phyloP scores from a whole-genome alignment of 2,888 invertebrate species.

The Xestia sexstrigata region DNA sequence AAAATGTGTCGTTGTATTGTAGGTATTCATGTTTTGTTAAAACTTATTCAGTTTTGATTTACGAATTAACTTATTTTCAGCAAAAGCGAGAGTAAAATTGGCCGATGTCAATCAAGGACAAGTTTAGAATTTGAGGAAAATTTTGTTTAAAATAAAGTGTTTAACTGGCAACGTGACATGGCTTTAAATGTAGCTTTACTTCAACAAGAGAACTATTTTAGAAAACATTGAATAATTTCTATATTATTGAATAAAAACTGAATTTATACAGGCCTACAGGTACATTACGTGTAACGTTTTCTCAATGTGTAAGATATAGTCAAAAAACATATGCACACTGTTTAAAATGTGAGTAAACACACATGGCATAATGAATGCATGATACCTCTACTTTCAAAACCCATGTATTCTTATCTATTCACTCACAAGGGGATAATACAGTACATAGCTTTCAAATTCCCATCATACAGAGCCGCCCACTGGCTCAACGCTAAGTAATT shows the following conservation, averaged over 20 bases:
- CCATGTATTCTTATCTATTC: background rate
- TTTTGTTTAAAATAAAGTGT: background rate
- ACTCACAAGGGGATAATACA: conserved; percentile 8
- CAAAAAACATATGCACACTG: background rate
- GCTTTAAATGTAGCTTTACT: background rate
- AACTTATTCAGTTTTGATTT: conserved; percentile 18
- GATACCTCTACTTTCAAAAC: conserved; percentile 8
- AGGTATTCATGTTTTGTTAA: conserved; percentile 3
- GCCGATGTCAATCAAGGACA: background rate
- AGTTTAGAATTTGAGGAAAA: background rate
- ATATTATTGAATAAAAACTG: background rate
- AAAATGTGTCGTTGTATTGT: conserved; percentile 5
- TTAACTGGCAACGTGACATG: background rate
- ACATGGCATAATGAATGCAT: background rate
- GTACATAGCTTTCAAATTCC: conserved; percentile 42
- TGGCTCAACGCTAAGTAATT: conserved; percentile 39
- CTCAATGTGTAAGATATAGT: background rate
- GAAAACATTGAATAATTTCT: background rate
- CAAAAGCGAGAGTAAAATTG: conserved; percentile 19
- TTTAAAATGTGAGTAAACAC: background rate
- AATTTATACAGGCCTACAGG: background rate
- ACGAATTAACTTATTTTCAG: background rate
- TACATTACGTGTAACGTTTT: background rate
- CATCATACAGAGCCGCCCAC: conserved; percentile 33
- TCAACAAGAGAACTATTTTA: background rate